Evolutionary conservation across 2,113 vertebrate genomes (phyloP).

Genomic region (Glareola pratincola): DNA sequence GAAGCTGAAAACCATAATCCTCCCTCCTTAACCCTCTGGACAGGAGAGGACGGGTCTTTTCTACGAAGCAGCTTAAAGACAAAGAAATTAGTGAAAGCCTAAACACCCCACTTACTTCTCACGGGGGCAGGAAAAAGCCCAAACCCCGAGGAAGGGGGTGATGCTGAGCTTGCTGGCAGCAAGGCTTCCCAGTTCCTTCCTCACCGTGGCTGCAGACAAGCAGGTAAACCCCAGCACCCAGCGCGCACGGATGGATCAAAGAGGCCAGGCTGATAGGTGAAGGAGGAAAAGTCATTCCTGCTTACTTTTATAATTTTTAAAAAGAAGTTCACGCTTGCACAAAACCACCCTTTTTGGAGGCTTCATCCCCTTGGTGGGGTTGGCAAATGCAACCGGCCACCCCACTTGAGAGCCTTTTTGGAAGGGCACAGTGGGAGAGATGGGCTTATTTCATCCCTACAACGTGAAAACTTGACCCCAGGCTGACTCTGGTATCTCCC

Average conservation of each 20-base stretch:
- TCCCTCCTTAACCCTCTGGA: background rate
- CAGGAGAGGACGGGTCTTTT: background rate
- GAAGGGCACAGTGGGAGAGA: accelerated
- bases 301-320: background rate
- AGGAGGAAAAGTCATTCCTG: background rate
- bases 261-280: background rate
- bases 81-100: background rate
- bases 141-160: background rate
- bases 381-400: background rate
- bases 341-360: background rate
- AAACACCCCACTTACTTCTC: background rate
- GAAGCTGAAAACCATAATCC: background rate
- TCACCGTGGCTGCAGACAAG: background rate
- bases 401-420: background rate
- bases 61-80: background rate
- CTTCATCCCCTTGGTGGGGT: background rate
- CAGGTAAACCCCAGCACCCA: background rate
- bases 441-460: background rate
- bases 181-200: background rate
- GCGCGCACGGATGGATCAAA: accelerated
- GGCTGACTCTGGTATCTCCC: background rate
- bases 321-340: background rate
- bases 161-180: background rate
- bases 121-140: background rate
- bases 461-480: accelerated